Base-by-base conservation (phyloP, 2,113 vertebrate species). In the Eudyptes chrysolophus region DNA sequence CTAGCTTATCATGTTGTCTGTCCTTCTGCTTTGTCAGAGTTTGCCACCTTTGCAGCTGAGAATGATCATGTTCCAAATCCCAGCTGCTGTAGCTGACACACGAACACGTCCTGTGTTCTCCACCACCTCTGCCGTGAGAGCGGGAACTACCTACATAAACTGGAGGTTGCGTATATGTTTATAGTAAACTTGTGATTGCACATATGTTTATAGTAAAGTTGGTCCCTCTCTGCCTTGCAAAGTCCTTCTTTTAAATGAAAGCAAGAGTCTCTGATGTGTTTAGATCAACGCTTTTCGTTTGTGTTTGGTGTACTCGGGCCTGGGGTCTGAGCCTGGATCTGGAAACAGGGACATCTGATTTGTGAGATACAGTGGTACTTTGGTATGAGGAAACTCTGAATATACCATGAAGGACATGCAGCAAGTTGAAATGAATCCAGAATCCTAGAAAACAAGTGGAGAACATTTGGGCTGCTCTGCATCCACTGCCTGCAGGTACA, bases 41-140 rank as follows among this genome's bases (percentile, higher is more conserved):
- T 87, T 62, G 18, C 58, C 17, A n/a, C 7, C 9, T 34, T 62
- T 57, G 66, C 60, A 62, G 40, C 48, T 88, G 78, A 74, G 54
- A 24, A 48, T 8, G 13, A 36, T n/a, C 21, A 25, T 9, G 20
- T 10, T 78, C n/a, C 54, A 79, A 42, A 79, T 68, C 13, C 55
- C 66, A 84, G 14, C 36, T 38, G 52, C 52, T 44, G 22, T 11
- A 66, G 58, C 88, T 78, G 78, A 49, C 20, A n/a, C 6, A 12
- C 0, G 2, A 48, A n/a, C n/a, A 61, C 0, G 2, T 61, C 17
- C n/a, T n/a, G 22, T 57, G 36, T 25, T 75, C 52, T 78, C 24
- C 32, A 7, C 46, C 19, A 48, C 16, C 38, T 38, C 27, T 10
- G 16, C 24, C 7, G 10, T n/a, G 32, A n/a, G 42, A 84, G 32